A percentile compares a stretch with the other conserved stretches of the same genome.
Conservation (phyloP, 2,888 invertebrate species). For the Hartigia nigra region DNA sequence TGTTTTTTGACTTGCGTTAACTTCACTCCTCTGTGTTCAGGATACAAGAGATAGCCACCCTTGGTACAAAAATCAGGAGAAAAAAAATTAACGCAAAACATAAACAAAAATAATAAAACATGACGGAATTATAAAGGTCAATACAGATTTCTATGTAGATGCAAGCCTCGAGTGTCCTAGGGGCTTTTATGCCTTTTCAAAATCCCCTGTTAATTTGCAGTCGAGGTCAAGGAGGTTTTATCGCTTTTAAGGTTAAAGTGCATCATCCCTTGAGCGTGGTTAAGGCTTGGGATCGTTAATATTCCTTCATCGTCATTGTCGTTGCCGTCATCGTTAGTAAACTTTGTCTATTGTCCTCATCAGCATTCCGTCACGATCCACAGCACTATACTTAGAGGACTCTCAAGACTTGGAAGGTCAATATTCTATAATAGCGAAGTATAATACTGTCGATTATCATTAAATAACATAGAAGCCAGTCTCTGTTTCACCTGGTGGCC, state of each 20-base stretch:
- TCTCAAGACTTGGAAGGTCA: not conserved
- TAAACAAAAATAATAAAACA: not conserved
- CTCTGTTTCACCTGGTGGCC: not conserved
- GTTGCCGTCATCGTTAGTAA: not conserved
- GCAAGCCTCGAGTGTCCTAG: not conserved
- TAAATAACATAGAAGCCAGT: not conserved
- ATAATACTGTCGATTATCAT: not conserved
- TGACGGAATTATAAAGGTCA: not conserved
- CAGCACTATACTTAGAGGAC: not conserved
- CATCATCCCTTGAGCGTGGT: not conserved
- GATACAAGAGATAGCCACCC: not conserved
- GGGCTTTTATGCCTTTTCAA: not conserved
- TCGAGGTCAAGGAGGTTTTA: not conserved
- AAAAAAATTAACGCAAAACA: not conserved
- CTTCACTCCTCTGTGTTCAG: not conserved
- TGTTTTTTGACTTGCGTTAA: constrained; percentile 28
- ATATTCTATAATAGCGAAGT: not conserved
- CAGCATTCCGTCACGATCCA: not conserved
- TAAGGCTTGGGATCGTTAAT: not conserved
- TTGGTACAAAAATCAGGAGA: not conserved
- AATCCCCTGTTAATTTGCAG: not conserved
- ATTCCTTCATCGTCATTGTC: not conserved
- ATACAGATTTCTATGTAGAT: not conserved
- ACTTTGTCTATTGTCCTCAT: not conserved
- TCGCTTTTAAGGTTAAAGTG: not conserved